Percentiles rank a stretch among this genome's conserved stretches.
Conservation (phyloP, 2,888 invertebrate species). For the Patella pellucida region DNA sequence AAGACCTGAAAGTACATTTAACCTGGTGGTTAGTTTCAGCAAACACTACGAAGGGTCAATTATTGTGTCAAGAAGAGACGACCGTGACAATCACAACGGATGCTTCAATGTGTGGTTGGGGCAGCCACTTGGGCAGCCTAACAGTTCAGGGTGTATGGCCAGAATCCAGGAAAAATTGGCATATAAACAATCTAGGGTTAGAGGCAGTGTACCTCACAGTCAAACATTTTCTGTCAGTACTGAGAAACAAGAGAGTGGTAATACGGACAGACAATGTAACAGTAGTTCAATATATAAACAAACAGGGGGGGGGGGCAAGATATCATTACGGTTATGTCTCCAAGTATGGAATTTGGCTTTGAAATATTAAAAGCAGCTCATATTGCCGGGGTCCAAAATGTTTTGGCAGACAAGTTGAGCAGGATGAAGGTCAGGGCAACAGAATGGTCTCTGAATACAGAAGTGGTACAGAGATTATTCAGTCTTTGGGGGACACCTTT, state of each 20-base stretch:
- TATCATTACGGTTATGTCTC: background rate
- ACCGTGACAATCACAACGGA: background rate
- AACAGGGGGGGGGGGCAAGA: conserved; percentile 15
- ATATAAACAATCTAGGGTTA: too few relatives aligned
- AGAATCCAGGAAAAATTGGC: too few relatives aligned
- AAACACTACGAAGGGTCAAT: conserved; percentile 17
- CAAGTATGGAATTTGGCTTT: background rate
- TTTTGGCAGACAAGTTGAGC: conserved; percentile 24
- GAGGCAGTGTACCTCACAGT: too few relatives aligned
- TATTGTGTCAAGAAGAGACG: background rate
- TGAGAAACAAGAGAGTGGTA: too few relatives aligned
- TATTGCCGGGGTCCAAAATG: conserved; percentile 21
- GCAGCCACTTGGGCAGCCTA: background rate
- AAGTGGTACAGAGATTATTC: conserved; percentile 23
- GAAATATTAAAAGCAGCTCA: conserved; percentile 27
- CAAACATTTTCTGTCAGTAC: too few relatives aligned
- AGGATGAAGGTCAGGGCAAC: conserved; percentile 11
- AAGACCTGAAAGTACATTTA: conserved; percentile 19
- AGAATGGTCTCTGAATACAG: conserved; percentile 25
- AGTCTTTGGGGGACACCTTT: conserved; percentile 21
- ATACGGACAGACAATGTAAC: conserved; percentile 19
- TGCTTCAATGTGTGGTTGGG: background rate
- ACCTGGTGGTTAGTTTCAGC: conserved; percentile 21
- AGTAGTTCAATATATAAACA: conserved; percentile 23
- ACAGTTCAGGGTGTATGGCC: background rate